A percentile compares a stretch with the other conserved stretches of the same genome.
These are phyloP conservation scores for Ageneiosus marmoratus DNA, from an alignment of 2,113 vertebrate species.

Conservation along the genomic window DNA sequence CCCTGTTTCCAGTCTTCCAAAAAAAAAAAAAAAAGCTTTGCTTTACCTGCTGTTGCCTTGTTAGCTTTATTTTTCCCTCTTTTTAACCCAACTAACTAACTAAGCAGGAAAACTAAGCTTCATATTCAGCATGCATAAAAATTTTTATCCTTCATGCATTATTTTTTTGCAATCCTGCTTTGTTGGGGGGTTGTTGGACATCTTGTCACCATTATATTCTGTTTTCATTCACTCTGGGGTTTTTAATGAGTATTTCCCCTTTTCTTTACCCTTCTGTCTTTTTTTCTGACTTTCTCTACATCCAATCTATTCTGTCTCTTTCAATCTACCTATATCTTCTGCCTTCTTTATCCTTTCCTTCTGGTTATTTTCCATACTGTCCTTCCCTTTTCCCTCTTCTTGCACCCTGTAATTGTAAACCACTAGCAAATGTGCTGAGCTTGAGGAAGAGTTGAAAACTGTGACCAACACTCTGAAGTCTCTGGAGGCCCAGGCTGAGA, in stretches of 20 bases:
- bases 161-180: conserved; percentile 58
- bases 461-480: conserved; percentile 99
- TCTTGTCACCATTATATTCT: conserved; percentile 42
- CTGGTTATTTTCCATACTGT: conserved; percentile 29
- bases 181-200: conserved; percentile 56
- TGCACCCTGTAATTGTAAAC: conserved; percentile 78
- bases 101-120: conserved; percentile 62
- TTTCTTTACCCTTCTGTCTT: conserved; percentile 60
- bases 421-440: conserved; percentile 99
- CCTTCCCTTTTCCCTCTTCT: conserved; percentile 51
- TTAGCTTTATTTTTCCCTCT: not conserved
- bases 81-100: conserved; percentile 64
- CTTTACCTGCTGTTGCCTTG: conserved; percentile 66
- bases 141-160: not conserved
- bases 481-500: conserved; percentile 99
- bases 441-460: conserved; percentile 99
- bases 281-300: not conserved
- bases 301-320: conserved; percentile 50
- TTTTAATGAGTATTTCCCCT: conserved; percentile 28
- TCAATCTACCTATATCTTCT: conserved; percentile 60
- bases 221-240: conserved; percentile 72
- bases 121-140: conserved; percentile 6
- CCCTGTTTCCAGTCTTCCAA: conserved; percentile 63
- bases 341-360: conserved; percentile 33
- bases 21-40: conserved; percentile 40